Conservation (phyloP, 2,797 vertebrate genomes). For the Coregonus sp. region DNA sequence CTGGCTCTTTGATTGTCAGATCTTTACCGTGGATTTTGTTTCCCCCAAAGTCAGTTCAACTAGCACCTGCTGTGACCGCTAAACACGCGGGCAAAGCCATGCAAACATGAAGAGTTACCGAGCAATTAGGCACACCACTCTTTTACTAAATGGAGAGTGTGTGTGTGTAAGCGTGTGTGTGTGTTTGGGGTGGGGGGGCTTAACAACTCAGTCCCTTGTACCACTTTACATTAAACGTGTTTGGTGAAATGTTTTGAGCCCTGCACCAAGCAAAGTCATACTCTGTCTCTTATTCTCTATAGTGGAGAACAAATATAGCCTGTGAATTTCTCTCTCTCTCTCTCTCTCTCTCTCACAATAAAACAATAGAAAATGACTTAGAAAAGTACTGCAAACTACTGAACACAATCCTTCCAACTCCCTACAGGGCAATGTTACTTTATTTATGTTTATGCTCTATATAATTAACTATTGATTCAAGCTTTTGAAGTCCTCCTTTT, state of each 20-base stretch:
- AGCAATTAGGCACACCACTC: background rate
- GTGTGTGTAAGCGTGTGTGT: background rate
- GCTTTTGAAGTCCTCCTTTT: conserved; percentile 54
- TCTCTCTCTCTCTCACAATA: background rate
- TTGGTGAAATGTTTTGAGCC: background rate
- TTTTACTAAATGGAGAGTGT: background rate
- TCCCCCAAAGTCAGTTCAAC: conserved; percentile 30
- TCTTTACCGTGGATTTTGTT: conserved; percentile 29
- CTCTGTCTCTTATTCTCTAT: background rate
- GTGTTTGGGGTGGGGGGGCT: background rate
- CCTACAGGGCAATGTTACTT: conserved; percentile 34
- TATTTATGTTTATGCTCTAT: conserved; percentile 66
- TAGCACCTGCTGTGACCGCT: conserved; percentile 46
- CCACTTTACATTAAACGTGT: conserved; percentile 6
- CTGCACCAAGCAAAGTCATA: background rate
- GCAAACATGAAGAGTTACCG: background rate
- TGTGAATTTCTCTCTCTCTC: background rate
- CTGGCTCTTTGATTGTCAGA: conserved; percentile 49
- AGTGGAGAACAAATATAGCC: background rate
- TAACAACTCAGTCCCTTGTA: background rate
- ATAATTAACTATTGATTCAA: conserved; percentile 73
- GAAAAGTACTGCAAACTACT: conserved; percentile 8
- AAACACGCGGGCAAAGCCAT: background rate
- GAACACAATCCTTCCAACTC: conserved; percentile 12
- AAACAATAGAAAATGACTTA: conserved; percentile 24